Evolutionary conservation across 1,140 invertebrate genomes (phyloP), one percentile per base, ranked within the genome.

Genomic region (Drosophila pectinifera): DNA sequence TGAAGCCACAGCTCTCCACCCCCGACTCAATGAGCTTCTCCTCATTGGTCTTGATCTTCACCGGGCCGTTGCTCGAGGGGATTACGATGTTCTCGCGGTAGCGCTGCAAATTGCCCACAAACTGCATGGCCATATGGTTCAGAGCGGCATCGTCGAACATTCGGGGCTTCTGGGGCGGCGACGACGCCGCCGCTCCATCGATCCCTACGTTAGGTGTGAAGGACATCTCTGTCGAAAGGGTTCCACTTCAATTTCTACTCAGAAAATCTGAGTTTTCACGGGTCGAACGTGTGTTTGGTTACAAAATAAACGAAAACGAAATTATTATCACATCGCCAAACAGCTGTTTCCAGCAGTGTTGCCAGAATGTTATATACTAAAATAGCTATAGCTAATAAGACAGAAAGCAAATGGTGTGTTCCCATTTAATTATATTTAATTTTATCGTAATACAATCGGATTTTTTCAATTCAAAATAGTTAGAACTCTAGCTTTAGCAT

Each of bases 1-100:
- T 99, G 91, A 99, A 98, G 7, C 94, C 93, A 92, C 98, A 99
- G 91, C 97, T 98, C 93, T 99, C 98, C 88, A 98, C 96, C 4
- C 95, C 94, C 0, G 94, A 93, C 92, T 98, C 96, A n/a, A 99
- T 95, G 81, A 95, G 94, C 93, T 97, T 97, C 91, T 98, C 97
- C 92, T 98, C 96, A 78, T 96, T 95, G 1, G 96, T 95, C 94
- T 97, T 98, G 38, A 98, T 96, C 58, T 94, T 92, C 5, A 96
- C 94, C 7, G 96, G 96, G 10, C 95, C 96, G 49, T 97, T 93
- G 31, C 94, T 94, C 85, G 95, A 94, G 10, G 97, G 97, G 89
- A 98, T 96, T 56, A 98, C 95, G 20, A 98, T 95, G 85, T 96
- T 96, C 91, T 96, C 96, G 51, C 96, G 93, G 91, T 94, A 96